Percentiles rank a stretch among this genome's conserved stretches.
These are phyloP conservation scores for Pseudopleuronectes americanus DNA, from an alignment of 2,797 vertebrate species.

Conservation along the genomic window DNA sequence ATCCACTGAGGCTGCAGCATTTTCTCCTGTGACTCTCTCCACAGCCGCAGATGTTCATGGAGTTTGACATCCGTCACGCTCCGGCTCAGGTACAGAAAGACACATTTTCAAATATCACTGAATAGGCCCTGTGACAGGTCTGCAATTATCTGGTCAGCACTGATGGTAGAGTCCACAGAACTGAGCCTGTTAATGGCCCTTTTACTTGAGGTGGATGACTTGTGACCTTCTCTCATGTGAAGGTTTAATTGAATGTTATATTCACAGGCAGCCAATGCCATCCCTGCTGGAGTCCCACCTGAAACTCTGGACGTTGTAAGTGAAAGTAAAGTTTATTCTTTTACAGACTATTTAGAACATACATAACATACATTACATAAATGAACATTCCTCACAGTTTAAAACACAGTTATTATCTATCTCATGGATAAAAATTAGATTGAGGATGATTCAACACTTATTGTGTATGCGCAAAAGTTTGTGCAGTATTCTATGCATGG, in stretches of 20 bases:
- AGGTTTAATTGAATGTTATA: not conserved
- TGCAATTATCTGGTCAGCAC: slow-evolving; percentile 29
- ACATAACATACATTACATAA: too few relatives aligned
- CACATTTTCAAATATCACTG: slow-evolving; percentile 12
- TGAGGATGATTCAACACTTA: too few relatives aligned
- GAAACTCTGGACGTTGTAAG: slow-evolving; percentile 65
- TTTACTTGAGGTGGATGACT: not conserved
- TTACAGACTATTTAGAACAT: not conserved
- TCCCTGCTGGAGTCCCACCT: slow-evolving; percentile 56
- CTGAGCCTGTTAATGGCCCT: not conserved
- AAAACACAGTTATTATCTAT: too few relatives aligned
- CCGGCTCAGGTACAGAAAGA: slow-evolving; percentile 59
- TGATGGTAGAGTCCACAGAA: slow-evolving; percentile 7
- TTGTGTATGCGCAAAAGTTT: too few relatives aligned
- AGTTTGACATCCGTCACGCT: slow-evolving; percentile 68
- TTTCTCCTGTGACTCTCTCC: slow-evolving; percentile 8
- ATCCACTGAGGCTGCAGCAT: not conserved
- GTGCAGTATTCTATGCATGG: too few relatives aligned
- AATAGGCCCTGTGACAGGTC: slow-evolving; percentile 9
- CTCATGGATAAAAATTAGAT: too few relatives aligned
- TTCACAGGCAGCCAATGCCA: slow-evolving; percentile 51
- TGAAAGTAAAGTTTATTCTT: not conserved
- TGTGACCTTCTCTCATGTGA: not conserved
- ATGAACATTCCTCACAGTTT: too few relatives aligned
- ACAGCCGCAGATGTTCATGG: slow-evolving; percentile 60